Conservation (phyloP, 2,113 vertebrate genomes). For the Tachysurus fulvidraco region DNA sequence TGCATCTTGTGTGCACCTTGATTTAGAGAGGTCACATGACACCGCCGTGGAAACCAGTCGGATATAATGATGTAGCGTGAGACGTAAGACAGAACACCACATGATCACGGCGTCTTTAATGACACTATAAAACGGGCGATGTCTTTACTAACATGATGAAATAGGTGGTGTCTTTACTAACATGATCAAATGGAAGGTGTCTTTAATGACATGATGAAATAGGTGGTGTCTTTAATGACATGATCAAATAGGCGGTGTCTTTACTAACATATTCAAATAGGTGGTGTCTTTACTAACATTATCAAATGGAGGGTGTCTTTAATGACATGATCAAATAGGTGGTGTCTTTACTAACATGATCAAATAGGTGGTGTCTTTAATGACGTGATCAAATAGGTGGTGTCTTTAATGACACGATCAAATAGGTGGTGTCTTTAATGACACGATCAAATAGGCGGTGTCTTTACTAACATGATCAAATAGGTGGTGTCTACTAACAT, state of each 20-base stretch:
- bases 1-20: not conserved
- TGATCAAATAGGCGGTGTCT: not conserved
- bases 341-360: not conserved
- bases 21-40: slow-evolving; percentile 3
- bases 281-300: not conserved
- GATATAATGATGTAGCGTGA: not conserved
- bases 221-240: not conserved
- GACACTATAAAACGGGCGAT: not conserved
- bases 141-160: not conserved
- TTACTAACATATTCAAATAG: not conserved
- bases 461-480: not conserved
- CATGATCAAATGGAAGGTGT: not conserved
- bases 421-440: not conserved
- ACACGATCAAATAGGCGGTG: not conserved
- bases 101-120: not conserved
- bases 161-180: not conserved
- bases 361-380: not conserved
- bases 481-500: not conserved
- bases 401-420: not conserved
- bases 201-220: not conserved
- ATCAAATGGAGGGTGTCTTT: not conserved
- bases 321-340: not conserved
- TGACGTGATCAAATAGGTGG: not conserved
- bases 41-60: not conserved
- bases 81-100: not conserved